Evolutionary conservation across 2,888 invertebrate genomes (phyloP).

Genomic region (Homarus gammarus): DNA sequence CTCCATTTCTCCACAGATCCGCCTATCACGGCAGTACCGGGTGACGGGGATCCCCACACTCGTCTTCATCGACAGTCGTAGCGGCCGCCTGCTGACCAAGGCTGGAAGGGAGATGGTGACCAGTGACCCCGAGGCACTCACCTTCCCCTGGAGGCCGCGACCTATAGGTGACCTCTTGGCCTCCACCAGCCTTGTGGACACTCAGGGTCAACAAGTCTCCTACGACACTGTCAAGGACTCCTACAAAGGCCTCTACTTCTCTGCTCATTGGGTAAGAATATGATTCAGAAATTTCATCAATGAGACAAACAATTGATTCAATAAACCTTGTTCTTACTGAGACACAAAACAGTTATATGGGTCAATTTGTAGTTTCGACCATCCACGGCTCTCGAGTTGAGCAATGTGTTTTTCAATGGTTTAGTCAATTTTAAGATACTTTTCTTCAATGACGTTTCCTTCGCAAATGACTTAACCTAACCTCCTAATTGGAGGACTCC

Average conservation of each 20-base stretch:
- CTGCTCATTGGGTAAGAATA: conserved; percentile 92
- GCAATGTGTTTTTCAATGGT: too few species aligned
- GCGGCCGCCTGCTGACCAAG: conserved; percentile 85
- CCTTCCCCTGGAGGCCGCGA: conserved; percentile 90
- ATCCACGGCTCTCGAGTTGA: too few species aligned
- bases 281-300: too few species aligned
- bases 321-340: too few species aligned
- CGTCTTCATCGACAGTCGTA: conserved; percentile 84
- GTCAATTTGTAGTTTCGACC: too few species aligned
- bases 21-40: conserved; percentile 87
- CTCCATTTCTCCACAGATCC: conserved; percentile 83
- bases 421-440: too few species aligned
- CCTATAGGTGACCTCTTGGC: conserved; percentile 83
- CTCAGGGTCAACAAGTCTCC: conserved; percentile 79
- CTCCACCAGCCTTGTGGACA: conserved; percentile 77
- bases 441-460: too few species aligned
- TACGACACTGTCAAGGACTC: conserved; percentile 80
- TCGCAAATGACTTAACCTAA: too few species aligned
- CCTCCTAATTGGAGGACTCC: too few species aligned
- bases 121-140: conserved; percentile 84
- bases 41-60: conserved; percentile 89
- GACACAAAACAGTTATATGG: too few species aligned
- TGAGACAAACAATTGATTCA: too few species aligned
- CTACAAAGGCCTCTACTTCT: conserved; percentile 90
- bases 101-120: conserved; percentile 84